Evolutionary conservation across 2,888 invertebrate genomes (phyloP), one percentile per base, ranked within the genome.

Genomic region (Cephonodes hylas): DNA sequence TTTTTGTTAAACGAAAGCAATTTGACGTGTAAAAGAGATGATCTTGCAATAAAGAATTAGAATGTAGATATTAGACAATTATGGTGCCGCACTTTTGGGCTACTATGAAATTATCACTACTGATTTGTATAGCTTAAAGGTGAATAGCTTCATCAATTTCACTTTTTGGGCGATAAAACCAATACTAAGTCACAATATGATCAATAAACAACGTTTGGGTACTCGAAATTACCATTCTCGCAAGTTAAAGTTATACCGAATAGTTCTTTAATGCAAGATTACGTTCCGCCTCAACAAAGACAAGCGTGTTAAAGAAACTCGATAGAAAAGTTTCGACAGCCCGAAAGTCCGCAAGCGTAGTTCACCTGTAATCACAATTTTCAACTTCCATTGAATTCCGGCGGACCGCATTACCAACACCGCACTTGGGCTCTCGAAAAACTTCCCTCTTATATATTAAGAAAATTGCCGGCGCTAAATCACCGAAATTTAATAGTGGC

Each of bases 351-450:
- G 23, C 23, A 23, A 57, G n/a, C n/a, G 22, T 22, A 10, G 57
- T 42, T 58, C 38, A n/a, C 42, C 20, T 58, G 20, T 58, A 58
- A 58, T 34, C 18, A 38, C 57, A 58, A 58, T 42, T 58, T 58
- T 22, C 57, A 57, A 22, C 22, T 58, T 58, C 57, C 22, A 58
- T 58, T 34, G n/a, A 23, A 34, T 31, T 5, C 57, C 57, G 27
- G 22, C 31, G 42, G 15, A 15, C n/a, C 27, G 7, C 25, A 10
- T n/a, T n/a, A n/a, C n/a, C n/a, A n/a, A n/a, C n/a, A 18, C n/a
- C n/a, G 38, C 38, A 58, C 22, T n/a, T 23, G 38, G 22, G 38
- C 7, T 10, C n/a, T 38, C 4, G 38, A 5, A 1, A 53, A 58
- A 58, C 57, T 58, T 42, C 22, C n/a, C 38, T 42, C 57, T 58